A percentile compares a stretch with the other conserved stretches of the same genome.
Evolutionary conservation across 2,797 vertebrate species (phyloP).

Genomic region (Pagetopsis macropterus): DNA sequence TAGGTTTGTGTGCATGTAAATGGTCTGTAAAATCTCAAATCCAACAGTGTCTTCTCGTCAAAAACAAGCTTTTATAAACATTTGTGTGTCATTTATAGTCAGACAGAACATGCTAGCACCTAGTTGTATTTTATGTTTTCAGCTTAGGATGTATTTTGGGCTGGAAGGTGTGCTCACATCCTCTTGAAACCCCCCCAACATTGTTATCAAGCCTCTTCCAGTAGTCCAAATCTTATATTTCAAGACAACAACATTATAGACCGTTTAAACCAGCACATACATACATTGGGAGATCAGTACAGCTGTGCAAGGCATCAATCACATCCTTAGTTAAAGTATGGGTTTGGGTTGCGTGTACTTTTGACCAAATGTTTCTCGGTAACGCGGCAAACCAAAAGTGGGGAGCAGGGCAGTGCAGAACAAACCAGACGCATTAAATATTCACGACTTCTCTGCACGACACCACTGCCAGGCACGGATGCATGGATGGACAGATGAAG

Average conservation of each 20-base stretch:
- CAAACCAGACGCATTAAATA: constrained; percentile 75
- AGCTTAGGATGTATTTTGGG: constrained; percentile 7
- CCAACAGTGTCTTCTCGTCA: too few species aligned
- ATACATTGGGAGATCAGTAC: constrained; percentile 1
- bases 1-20: too few species aligned
- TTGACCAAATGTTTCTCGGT: constrained; percentile 45
- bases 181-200: constrained; percentile 14
- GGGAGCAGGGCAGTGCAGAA: constrained; percentile 54
- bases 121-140: constrained; percentile 2
- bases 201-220: constrained; percentile 6
- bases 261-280: constrained; percentile 5
- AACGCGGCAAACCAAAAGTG: constrained; percentile 43
- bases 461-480: constrained; percentile 55
- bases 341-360: constrained; percentile 42
- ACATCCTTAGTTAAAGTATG: constrained; percentile 1
- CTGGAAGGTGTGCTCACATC: constrained; percentile 18
- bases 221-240: constrained; percentile 7
- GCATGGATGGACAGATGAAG: constrained; percentile 23
- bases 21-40: too few species aligned
- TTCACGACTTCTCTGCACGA: constrained; percentile 72
- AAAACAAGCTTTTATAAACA: too few species aligned
- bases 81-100: too few species aligned
- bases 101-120: background rate
- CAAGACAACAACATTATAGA: constrained; percentile 2
- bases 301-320: constrained; percentile 15